phyloP scores from a whole-genome alignment of 1,140 invertebrate genomes.

The Leptopilina clavipes region DNA sequence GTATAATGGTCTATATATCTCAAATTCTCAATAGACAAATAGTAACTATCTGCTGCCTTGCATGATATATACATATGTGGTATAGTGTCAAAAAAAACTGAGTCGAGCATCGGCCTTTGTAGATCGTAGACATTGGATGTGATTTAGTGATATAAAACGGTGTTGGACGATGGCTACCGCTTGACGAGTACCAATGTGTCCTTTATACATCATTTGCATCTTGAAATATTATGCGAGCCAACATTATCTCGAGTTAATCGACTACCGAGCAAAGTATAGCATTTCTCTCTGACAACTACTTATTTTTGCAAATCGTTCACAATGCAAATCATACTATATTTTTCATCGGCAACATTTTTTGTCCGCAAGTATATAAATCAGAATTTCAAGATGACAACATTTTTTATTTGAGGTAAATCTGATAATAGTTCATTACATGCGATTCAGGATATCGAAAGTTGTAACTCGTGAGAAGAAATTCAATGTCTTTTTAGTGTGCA shows the following conservation, averaged over 20 bases:
- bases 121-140: slow-evolving; percentile 36
- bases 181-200: slow-evolving; percentile 17
- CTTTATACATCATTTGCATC: slow-evolving; percentile 14
- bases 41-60: background rate
- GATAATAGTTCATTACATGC: background rate
- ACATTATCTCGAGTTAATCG: slow-evolving; percentile 13
- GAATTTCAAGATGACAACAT: background rate
- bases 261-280: slow-evolving; percentile 29
- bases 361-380: background rate
- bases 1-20: background rate
- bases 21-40: background rate
- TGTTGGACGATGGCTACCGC: slow-evolving; percentile 30
- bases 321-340: slow-evolving; percentile 2
- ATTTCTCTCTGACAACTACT: slow-evolving; percentile 29
- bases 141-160: slow-evolving; percentile 39
- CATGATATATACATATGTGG: background rate
- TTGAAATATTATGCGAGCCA: slow-evolving; percentile 25
- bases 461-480: slow-evolving; percentile 6
- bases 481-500: background rate
- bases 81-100: too few species aligned
- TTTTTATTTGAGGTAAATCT: background rate
- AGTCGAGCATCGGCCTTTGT: background rate
- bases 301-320: background rate
- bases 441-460: background rate
- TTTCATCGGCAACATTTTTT: background rate